phyloP scores from a whole-genome alignment of 2,888 invertebrate species.

The Eupeodes latifasciatus region DNA sequence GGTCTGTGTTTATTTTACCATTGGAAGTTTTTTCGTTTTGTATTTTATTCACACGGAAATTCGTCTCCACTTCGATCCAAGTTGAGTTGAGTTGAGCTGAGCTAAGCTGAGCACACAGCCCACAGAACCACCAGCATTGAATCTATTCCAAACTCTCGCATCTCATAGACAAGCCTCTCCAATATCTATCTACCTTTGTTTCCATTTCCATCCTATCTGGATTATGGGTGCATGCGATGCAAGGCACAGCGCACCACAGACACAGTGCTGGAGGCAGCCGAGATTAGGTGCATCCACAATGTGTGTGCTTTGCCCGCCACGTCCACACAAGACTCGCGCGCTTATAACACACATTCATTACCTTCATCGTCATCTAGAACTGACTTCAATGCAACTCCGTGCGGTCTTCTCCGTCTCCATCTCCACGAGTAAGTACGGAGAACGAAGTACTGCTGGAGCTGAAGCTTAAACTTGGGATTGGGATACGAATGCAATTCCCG shows the following conservation, averaged over 20 bases:
- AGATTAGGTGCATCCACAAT: conserved; percentile 4
- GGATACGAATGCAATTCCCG: conserved; percentile 45
- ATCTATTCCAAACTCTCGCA: conserved; percentile 19
- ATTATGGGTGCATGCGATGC: conserved; percentile 20
- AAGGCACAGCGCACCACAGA: background rate
- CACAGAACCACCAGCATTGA: background rate
- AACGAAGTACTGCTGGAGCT: background rate
- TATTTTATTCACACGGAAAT: conserved; percentile 50
- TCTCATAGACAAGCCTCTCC: background rate
- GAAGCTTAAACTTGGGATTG: background rate
- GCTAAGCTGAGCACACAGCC: background rate
- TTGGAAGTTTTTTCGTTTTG: conserved; percentile 11
- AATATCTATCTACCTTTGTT: conserved; percentile 45
- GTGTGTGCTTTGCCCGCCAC: conserved; percentile 21
- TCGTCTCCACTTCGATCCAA: conserved; percentile 31
- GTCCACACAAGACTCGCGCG: conserved; percentile 2
- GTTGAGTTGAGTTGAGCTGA: background rate
- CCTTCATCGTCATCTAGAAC: conserved; percentile 42
- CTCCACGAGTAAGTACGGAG: too few species aligned
- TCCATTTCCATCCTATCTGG: background rate
- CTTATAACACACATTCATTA: conserved; percentile 48
- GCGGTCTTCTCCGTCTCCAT: background rate
- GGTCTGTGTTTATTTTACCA: conserved; percentile 28
- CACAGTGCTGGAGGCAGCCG: conserved; percentile 32
- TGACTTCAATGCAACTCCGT: conserved; percentile 13